Percentiles rank a stretch among this genome's conserved stretches.
These are phyloP conservation scores for Dynastes hyllus DNA, from an alignment of 2,888 invertebrate genomes.

Conservation along the genomic window DNA sequence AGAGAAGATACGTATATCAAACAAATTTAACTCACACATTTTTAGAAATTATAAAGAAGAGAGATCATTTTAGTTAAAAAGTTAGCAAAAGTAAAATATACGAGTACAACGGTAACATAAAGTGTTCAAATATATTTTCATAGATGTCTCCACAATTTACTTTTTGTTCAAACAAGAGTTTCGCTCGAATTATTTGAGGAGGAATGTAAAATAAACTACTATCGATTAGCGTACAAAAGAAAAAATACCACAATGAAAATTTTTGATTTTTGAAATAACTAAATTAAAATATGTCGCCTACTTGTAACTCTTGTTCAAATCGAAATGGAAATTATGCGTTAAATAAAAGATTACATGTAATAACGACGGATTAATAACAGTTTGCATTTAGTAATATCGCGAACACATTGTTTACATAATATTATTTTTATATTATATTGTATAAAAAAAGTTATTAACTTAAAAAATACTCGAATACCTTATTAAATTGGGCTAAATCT, in stretches of 20 bases:
- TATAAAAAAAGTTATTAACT: constrained; percentile 54
- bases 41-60: too few species aligned
- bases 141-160: constrained; percentile 40
- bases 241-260: not conserved
- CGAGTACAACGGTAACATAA: constrained; percentile 20
- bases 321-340: constrained; percentile 21
- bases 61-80: too few species aligned
- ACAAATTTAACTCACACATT: too few species aligned
- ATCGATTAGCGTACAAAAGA: not conserved
- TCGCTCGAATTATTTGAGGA: constrained; percentile 1
- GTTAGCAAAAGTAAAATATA: too few species aligned
- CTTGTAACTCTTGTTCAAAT: constrained; percentile 45
- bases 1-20: too few species aligned
- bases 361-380: constrained; percentile 56
- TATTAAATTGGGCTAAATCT: constrained; percentile 57
- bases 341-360: constrained; percentile 34
- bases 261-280: not conserved
- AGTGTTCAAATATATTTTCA: constrained; percentile 17
- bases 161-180: constrained; percentile 45
- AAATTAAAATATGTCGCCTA: not conserved
- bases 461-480: constrained; percentile 56
- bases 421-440: constrained; percentile 27
- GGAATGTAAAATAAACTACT: constrained; percentile 30
- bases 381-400: constrained; percentile 63
- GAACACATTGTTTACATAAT: constrained; percentile 62